These are phyloP conservation scores for Acrossocheilus fasciatus DNA, from an alignment of 2,797 vertebrate genomes.

Conservation along the genomic window DNA sequence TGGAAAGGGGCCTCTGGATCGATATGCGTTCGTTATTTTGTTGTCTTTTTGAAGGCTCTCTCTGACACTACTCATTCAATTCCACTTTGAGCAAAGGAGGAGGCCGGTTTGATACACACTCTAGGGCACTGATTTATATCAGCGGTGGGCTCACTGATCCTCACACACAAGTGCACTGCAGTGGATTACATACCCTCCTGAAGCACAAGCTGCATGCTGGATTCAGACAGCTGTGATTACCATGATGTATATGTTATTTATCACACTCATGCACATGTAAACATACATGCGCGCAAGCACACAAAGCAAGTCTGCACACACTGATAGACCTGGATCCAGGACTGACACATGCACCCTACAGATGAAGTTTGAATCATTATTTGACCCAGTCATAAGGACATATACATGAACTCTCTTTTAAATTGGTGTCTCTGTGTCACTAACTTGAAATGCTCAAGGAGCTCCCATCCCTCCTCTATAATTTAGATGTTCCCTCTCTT, in stretches of 20 bases:
- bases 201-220: neutral
- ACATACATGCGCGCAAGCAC: neutral
- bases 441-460: slow-evolving; percentile 56
- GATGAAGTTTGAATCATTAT: neutral
- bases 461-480: slow-evolving; percentile 74
- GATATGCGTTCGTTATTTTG: neutral
- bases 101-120: neutral
- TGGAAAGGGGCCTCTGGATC: neutral
- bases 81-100: neutral
- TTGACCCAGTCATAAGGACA: neutral
- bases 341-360: no score
- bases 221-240: slow-evolving; percentile 30
- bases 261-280: neutral
- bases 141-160: neutral
- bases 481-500: slow-evolving; percentile 72
- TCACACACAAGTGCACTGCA: slow-evolving; percentile 4
- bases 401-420: slow-evolving; percentile 23
- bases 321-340: neutral
- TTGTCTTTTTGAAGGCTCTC: slow-evolving; percentile 1
- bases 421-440: slow-evolving; percentile 49
- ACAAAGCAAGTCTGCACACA: neutral
- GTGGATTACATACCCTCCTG: slow-evolving; percentile 1
- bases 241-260: neutral
- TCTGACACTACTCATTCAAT: slow-evolving; percentile 4
- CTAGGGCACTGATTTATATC: slow-evolving; percentile 29